A percentile compares a stretch with the other conserved stretches of the same genome.
Conservation (phyloP, 2,113 vertebrate genomes). For the Apodemus speciosus region DNA sequence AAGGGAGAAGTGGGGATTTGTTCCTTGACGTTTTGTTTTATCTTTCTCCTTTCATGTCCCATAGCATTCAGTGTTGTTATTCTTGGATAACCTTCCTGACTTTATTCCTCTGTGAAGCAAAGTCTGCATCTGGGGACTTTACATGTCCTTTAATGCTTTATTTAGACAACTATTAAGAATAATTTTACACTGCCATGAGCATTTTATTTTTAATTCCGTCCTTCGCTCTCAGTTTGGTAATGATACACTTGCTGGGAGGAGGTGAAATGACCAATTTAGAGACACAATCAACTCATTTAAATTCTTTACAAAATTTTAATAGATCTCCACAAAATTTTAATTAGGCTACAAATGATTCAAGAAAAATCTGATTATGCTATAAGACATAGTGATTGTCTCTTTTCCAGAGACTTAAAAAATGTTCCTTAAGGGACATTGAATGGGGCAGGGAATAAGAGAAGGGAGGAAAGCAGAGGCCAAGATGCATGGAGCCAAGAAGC, state of each 20-base stretch:
- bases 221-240: neutral
- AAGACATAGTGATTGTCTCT: neutral
- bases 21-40: neutral
- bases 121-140: neutral
- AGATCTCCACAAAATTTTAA: neutral
- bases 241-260: neutral
- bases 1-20: neutral
- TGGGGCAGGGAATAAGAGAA: neutral
- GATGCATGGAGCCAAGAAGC: neutral
- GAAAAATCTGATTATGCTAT: neutral
- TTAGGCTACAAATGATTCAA: constrained; percentile 1
- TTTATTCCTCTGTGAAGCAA: neutral
- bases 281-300: neutral
- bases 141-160: neutral
- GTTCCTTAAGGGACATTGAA: neutral
- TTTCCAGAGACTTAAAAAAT: neutral
- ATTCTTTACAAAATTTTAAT: neutral
- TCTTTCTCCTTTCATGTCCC: neutral
- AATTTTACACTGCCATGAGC: neutral
- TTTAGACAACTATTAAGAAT: neutral
- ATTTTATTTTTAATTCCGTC: neutral
- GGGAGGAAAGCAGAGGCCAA: neutral
- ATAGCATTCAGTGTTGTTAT: neutral
- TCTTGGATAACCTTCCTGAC: neutral
- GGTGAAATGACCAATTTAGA: neutral